A percentile compares a stretch with the other conserved stretches of the same genome.
Evolutionary conservation across 1,140 invertebrate genomes (phyloP).

Genomic region (Panonychus citri): DNA sequence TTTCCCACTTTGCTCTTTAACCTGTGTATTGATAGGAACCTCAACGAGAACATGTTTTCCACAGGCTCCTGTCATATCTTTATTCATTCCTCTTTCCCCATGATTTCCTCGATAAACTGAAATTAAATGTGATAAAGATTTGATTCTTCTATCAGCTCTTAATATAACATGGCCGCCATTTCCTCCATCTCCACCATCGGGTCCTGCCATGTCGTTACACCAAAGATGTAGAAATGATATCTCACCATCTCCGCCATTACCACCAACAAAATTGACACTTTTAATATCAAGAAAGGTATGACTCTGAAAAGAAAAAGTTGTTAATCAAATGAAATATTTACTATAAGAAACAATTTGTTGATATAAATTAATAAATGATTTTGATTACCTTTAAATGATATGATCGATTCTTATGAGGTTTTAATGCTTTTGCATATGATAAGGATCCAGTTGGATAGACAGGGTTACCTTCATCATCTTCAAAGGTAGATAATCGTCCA

Average conservation of each 20-base stretch:
- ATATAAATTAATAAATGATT: slow-evolving; percentile 1
- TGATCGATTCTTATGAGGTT: not conserved
- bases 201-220: slow-evolving; percentile 63
- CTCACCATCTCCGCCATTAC: slow-evolving; percentile 73
- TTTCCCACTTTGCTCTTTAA: slow-evolving; percentile 14
- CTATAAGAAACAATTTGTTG: not conserved
- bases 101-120: slow-evolving; percentile 33
- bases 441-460: not conserved
- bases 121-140: slow-evolving; percentile 43
- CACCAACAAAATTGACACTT: slow-evolving; percentile 35
- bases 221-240: slow-evolving; percentile 58
- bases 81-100: slow-evolving; percentile 46
- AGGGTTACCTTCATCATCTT: slow-evolving; percentile 1
- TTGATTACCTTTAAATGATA: not conserved
- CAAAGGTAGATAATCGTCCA: not conserved
- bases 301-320: not conserved
- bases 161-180: slow-evolving; percentile 86
- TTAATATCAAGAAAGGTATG: slow-evolving; percentile 25
- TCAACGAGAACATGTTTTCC: slow-evolving; percentile 47
- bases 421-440: slow-evolving; percentile 1
- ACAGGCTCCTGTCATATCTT: slow-evolving; percentile 64
- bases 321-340: not conserved
- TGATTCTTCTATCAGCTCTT: slow-evolving; percentile 32
- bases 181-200: slow-evolving; percentile 89
- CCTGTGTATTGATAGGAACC: slow-evolving; percentile 22